These are phyloP conservation scores for Drosophila hydei DNA, from an alignment of 1,140 invertebrate species.

Conservation along the genomic window DNA sequence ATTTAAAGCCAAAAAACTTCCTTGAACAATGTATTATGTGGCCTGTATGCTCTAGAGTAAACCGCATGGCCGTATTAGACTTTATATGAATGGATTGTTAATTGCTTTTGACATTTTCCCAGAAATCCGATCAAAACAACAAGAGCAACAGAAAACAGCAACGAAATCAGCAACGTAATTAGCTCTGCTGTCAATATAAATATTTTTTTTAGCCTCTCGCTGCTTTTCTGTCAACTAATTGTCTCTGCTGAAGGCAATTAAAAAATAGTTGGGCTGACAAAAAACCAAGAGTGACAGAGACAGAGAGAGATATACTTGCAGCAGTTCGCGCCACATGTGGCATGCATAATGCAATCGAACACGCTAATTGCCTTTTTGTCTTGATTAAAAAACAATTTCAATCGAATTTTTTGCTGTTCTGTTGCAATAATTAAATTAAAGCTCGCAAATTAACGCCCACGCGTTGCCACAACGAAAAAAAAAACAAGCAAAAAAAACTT, in stretches of 20 bases:
- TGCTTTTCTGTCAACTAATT: constrained; percentile 13
- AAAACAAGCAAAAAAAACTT: background rate
- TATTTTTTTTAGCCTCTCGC: constrained; percentile 16
- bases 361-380: constrained; percentile 66
- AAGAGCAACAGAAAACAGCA: background rate
- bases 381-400: constrained; percentile 68
- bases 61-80: background rate
- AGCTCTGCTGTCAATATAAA: constrained; percentile 32
- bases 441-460: constrained; percentile 44
- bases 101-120: constrained; percentile 23
- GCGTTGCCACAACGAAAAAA: background rate
- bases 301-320: constrained; percentile 1
- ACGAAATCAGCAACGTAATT: constrained; percentile 49
- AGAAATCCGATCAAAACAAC: constrained; percentile 20
- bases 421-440: constrained; percentile 66
- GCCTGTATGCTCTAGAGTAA: too few species aligned
- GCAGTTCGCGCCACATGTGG: constrained; percentile 33
- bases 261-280: constrained; percentile 42
- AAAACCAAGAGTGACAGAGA: constrained; percentile 16
- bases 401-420: constrained; percentile 31
- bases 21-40: too few species aligned
- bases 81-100: background rate
- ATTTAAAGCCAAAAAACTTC: too few species aligned
- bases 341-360: constrained; percentile 29
- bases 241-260: constrained; percentile 12